phyloP scores from a whole-genome alignment of 2,888 invertebrate genomes.

The Drosophila rubida region DNA sequence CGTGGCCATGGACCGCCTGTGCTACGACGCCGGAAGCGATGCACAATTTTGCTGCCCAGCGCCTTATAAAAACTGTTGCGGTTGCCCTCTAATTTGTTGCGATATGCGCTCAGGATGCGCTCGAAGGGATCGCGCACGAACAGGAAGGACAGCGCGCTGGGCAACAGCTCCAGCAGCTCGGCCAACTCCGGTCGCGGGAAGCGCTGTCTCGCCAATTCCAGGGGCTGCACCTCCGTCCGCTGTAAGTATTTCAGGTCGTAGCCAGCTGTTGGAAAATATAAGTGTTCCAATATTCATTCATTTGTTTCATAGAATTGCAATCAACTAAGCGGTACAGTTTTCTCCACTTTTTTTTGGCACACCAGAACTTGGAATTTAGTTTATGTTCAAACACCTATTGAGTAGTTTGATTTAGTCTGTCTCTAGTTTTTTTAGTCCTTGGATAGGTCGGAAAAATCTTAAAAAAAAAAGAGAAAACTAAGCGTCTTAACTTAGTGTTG shows the following conservation, averaged over 20 bases:
- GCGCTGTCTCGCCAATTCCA: constrained; percentile 89
- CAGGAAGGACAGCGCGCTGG: constrained; percentile 88
- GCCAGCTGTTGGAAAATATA: constrained; percentile 84
- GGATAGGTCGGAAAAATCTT: no score
- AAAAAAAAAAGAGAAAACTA: no score
- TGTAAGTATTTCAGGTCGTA: constrained; percentile 87
- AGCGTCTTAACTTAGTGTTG: no score
- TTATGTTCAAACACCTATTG: no score
- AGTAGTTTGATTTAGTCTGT: no score
- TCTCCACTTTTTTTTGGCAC: no score
- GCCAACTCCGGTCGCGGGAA: constrained; percentile 89
- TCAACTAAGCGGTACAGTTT: no score
- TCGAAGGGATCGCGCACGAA: constrained; percentile 91
- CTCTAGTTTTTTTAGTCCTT: no score
- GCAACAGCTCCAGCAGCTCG: constrained; percentile 88
- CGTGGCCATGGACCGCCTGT: constrained; percentile 64
- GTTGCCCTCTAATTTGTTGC: constrained; percentile 90
- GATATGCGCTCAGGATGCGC: constrained; percentile 89
- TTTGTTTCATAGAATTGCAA: no score
- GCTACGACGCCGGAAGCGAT: constrained; percentile 85
- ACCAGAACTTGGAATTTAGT: no score
- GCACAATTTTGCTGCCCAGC: constrained; percentile 88
- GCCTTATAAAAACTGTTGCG: constrained; percentile 90
- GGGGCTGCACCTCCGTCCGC: constrained; percentile 87
- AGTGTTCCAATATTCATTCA: neutral